These are phyloP conservation scores for Julus scandinavius DNA, from an alignment of 2,888 invertebrate species.

Conservation along the genomic window DNA sequence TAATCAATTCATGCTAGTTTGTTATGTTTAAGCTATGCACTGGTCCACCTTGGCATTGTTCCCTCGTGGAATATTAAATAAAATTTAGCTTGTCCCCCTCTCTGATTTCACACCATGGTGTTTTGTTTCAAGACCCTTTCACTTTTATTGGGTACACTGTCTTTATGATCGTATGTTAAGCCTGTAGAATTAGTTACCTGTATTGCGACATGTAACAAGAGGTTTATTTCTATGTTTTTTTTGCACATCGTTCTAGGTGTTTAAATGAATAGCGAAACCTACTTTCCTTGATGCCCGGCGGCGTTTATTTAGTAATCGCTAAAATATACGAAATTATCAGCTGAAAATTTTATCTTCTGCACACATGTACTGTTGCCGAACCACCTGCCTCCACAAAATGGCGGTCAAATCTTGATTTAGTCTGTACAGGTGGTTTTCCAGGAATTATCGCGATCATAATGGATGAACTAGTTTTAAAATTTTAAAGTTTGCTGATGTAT, in stretches of 20 bases:
- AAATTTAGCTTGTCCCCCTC: neutral
- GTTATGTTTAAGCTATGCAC: neutral
- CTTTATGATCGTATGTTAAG: neutral
- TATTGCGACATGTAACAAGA: neutral
- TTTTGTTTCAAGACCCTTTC: neutral
- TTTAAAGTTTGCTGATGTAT: too few species aligned
- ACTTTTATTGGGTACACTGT: neutral
- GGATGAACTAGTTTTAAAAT: neutral
- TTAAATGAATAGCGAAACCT: neutral
- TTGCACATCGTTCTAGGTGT: neutral
- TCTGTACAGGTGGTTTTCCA: neutral
- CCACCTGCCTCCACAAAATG: constrained; percentile 24
- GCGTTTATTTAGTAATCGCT: neutral
- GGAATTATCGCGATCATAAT: neutral
- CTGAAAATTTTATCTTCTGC: neutral
- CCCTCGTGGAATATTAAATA: neutral
- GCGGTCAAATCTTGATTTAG: neutral
- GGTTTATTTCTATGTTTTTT: neutral
- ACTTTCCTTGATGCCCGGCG: neutral
- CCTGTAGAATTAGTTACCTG: constrained; percentile 9
- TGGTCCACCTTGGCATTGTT: constrained; percentile 38
- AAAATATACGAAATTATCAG: constrained; percentile 13
- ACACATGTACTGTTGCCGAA: neutral
- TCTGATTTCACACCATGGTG: neutral
- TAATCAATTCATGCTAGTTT: neutral